Evolutionary conservation across 2,888 invertebrate genomes (phyloP).

Genomic region (Lepetodrilus schrolli): DNA sequence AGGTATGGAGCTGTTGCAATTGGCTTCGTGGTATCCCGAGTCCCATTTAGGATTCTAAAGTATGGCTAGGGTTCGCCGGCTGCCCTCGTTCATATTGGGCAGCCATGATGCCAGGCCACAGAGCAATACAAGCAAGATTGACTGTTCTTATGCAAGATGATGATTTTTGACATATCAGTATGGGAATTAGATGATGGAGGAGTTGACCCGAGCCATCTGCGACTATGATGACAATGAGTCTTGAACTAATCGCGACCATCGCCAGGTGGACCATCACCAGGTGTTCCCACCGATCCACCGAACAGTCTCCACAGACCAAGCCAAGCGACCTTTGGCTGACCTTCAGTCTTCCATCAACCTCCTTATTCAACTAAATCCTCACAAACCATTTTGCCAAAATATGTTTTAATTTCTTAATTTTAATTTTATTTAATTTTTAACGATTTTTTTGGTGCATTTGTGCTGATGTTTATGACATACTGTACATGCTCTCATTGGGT

Average conservation of each 20-base stretch:
- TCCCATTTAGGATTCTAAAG: constrained; percentile 52
- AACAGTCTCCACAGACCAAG: constrained; percentile 22
- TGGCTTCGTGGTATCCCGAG: constrained; percentile 57
- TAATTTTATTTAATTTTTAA: too few species aligned
- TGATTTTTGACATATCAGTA: constrained; percentile 18
- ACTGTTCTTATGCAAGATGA: constrained; percentile 25
- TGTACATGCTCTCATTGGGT: too few species aligned
- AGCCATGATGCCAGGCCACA: not conserved
- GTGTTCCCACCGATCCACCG: not conserved
- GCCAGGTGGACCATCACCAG: not conserved
- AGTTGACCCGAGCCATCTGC: not conserved
- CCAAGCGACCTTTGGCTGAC: constrained; percentile 6
- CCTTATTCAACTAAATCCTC: not conserved
- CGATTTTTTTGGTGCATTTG: too few species aligned
- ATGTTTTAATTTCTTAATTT: not conserved
- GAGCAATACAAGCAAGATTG: constrained; percentile 14
- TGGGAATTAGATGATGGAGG: not conserved
- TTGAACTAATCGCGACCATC: not conserved
- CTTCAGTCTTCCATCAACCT: constrained; percentile 8
- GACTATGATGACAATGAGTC: not conserved
- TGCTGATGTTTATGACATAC: too few species aligned
- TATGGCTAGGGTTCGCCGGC: not conserved
- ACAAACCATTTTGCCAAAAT: constrained; percentile 17
- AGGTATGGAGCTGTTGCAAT: constrained; percentile 69
- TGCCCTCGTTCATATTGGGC: not conserved